These are phyloP conservation scores for Chrysopa pallens DNA, from an alignment of 1,140 invertebrate genomes.

Conservation along the genomic window DNA sequence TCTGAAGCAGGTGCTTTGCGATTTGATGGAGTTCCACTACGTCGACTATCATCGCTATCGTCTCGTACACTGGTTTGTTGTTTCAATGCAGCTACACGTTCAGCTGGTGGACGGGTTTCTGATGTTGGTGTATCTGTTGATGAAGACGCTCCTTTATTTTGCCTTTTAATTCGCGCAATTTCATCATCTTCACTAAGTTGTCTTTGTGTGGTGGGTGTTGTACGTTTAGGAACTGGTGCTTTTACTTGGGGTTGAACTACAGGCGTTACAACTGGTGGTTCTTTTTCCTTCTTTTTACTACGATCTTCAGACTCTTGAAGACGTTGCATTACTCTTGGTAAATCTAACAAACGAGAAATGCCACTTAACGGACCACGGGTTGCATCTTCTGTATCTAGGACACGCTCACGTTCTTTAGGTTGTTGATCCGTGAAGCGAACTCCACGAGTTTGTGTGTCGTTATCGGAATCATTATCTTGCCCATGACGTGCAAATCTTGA, in stretches of 20 bases:
- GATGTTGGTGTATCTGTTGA: constrained; percentile 30
- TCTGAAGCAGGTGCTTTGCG: constrained; percentile 41
- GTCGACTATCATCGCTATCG: constrained; percentile 26
- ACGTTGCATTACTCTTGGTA: constrained; percentile 72
- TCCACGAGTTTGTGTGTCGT: constrained; percentile 31
- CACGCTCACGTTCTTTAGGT: constrained; percentile 52
- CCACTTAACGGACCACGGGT: constrained; percentile 75
- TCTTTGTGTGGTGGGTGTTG: constrained; percentile 26
- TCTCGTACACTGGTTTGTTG: constrained; percentile 7
- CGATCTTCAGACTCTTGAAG: constrained; percentile 65
- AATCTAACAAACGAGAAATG: constrained; percentile 75
- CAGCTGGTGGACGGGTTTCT: constrained; percentile 26
- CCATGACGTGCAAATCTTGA: constrained; percentile 50
- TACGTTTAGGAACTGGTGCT: constrained; percentile 25
- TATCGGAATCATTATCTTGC: constrained; percentile 48
- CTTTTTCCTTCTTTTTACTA: constrained; percentile 55
- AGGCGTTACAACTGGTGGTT: constrained; percentile 31
- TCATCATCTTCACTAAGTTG: constrained; percentile 80
- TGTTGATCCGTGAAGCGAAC: constrained; percentile 38
- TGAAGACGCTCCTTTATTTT: constrained; percentile 55
- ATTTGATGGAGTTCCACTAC: constrained; percentile 14
- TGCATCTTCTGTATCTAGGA: constrained; percentile 78
- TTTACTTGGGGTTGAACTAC: constrained; percentile 30
- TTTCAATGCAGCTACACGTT: constrained; percentile 26
- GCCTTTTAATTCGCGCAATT: constrained; percentile 72